Percentiles rank a stretch among this genome's conserved stretches.
Conservation (phyloP, 2,888 invertebrate species). For the Pseudococcus jackbeardsleyi region DNA sequence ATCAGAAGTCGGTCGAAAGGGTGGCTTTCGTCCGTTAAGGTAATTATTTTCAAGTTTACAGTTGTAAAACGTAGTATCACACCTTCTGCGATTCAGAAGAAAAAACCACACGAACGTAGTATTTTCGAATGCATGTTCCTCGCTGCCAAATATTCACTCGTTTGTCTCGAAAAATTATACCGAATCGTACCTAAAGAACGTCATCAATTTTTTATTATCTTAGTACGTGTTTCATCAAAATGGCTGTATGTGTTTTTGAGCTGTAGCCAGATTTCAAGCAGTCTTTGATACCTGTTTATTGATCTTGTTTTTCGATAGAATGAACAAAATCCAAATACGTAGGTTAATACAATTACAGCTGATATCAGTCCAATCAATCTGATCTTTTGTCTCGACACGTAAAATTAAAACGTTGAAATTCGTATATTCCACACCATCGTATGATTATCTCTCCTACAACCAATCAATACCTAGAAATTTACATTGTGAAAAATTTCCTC, state of each 20-base stretch:
- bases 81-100: background rate
- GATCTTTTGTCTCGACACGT: background rate
- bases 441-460: background rate
- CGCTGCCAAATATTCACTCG: background rate
- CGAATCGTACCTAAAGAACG: background rate
- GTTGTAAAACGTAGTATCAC: background rate
- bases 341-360: background rate
- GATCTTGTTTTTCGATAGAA: background rate
- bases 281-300: background rate
- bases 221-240: background rate
- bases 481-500: conserved; percentile 10
- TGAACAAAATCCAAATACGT: background rate
- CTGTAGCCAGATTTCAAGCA: background rate
- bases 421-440: background rate
- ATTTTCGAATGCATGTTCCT: background rate
- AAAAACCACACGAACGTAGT: background rate
- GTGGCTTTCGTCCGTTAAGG: conserved; percentile 65
- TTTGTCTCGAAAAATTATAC: conserved; percentile 10
- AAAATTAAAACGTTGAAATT: background rate
- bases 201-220: background rate
- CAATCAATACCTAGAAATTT: background rate
- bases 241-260: background rate
- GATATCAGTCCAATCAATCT: background rate
- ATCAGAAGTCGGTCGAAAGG: conserved; percentile 65
- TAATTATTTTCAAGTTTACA: conserved; percentile 33